Evolutionary conservation across 2,113 vertebrate genomes (phyloP).

Genomic region (Heptranchias perlo): DNA sequence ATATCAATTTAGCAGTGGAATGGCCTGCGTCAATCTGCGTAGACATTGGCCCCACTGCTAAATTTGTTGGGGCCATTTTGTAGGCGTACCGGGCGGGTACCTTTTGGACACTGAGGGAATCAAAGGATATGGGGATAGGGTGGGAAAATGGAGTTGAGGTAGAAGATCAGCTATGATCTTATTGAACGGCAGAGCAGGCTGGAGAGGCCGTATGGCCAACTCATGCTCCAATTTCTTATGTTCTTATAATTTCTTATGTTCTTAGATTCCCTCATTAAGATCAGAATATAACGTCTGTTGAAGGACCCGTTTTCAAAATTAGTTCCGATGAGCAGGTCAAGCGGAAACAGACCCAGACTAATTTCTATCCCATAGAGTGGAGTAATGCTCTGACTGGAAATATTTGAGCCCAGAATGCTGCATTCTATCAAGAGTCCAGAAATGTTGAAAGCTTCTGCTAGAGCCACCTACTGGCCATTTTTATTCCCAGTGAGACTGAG

Average conservation of each 20-base stretch:
- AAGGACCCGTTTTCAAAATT: neutral
- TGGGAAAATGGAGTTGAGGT: no score
- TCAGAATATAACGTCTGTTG: neutral
- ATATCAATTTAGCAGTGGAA: neutral
- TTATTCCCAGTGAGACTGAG: neutral
- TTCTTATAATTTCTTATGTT: no score
- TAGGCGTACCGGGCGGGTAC: neutral
- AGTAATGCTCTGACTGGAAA: neutral
- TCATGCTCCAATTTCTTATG: no score
- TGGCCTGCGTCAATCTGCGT: neutral
- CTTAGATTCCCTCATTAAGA: no score
- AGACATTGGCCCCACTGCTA: neutral
- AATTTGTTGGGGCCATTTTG: neutral
- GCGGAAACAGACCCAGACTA: neutral
- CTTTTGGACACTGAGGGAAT: no score
- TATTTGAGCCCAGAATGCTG: neutral
- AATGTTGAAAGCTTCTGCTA: neutral
- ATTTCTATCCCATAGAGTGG: neutral
- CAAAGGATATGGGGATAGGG: no score
- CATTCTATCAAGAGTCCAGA: neutral
- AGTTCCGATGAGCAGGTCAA: neutral
- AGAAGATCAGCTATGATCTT: no score
- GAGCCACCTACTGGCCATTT: neutral
- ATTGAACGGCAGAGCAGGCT: no score
- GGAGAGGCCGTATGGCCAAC: no score